phyloP scores from a whole-genome alignment of 2,797 vertebrate genomes.

The Neosalanx taihuensis region DNA sequence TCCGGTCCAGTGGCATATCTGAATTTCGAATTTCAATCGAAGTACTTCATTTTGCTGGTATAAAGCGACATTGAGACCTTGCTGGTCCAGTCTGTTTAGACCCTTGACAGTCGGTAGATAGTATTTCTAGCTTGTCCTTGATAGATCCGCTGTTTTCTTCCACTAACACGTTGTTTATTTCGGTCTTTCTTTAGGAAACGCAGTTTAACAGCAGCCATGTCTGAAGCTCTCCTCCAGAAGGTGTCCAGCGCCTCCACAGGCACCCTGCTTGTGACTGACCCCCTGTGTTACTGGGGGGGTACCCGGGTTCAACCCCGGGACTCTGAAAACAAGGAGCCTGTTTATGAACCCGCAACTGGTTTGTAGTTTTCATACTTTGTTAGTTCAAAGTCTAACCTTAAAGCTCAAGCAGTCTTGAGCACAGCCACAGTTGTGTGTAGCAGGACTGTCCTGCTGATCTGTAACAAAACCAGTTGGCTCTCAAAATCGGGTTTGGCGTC shows the following conservation, averaged over 20 bases:
- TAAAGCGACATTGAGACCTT: too few species aligned
- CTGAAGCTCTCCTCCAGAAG: slow-evolving; percentile 57
- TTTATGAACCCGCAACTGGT: slow-evolving; percentile 92
- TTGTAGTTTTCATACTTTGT: background rate
- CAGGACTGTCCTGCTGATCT: too few species aligned
- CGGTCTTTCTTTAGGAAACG: slow-evolving; percentile 8
- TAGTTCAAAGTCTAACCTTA: too few species aligned
- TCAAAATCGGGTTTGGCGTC: too few species aligned
- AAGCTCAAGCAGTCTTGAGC: too few species aligned
- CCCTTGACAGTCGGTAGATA: too few species aligned
- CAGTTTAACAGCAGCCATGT: slow-evolving; percentile 40
- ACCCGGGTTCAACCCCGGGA: slow-evolving; percentile 71
- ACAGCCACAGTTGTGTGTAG: too few species aligned
- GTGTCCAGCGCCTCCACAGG: slow-evolving; percentile 72
- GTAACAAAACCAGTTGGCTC: too few species aligned
- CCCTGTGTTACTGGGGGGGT: slow-evolving; percentile 85
- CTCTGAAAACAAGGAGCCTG: slow-evolving; percentile 70
- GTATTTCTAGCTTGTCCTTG: background rate
- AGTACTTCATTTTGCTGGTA: too few species aligned
- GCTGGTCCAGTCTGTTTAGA: too few species aligned
- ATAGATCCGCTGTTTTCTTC: background rate
- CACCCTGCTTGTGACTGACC: slow-evolving; percentile 67
- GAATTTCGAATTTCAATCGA: too few species aligned
- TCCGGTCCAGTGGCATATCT: too few species aligned
- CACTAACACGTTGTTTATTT: background rate